Percentiles rank a stretch among this genome's conserved stretches.
Evolutionary conservation across 1,140 invertebrate genomes (phyloP).

Genomic region (Mizuhopecten yessoensis): DNA sequence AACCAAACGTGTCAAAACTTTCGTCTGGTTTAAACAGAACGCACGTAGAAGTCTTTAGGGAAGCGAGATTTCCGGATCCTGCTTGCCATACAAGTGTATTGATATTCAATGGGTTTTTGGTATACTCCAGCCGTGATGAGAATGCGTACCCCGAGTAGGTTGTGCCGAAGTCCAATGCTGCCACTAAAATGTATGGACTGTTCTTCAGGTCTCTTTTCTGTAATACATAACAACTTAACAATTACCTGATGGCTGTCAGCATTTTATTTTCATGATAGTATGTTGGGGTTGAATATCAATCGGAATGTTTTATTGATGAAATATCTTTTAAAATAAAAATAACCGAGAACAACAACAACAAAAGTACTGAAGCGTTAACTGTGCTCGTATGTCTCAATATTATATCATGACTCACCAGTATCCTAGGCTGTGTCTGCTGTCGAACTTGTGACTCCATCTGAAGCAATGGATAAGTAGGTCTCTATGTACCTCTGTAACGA

Average conservation of each 20-base stretch:
- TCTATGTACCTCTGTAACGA: too few species aligned
- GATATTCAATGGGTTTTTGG: conserved; percentile 52
- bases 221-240: neutral
- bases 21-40: conserved; percentile 49
- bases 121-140: conserved; percentile 48
- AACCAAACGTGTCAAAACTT: conserved; percentile 52
- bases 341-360: too few species aligned
- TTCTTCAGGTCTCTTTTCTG: conserved; percentile 1
- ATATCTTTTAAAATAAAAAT: too few species aligned
- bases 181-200: conserved; percentile 36
- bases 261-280: too few species aligned
- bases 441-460: neutral
- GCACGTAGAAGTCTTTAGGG: conserved; percentile 28
- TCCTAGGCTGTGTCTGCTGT: neutral
- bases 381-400: too few species aligned
- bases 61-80: neutral
- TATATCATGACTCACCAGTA: conserved; percentile 23
- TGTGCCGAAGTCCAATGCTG: conserved; percentile 54
- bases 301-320: too few species aligned
- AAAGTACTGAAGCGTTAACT: too few species aligned
- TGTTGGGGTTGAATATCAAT: too few species aligned
- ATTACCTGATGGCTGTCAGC: too few species aligned
- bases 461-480: too few species aligned
- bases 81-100: conserved; percentile 43
- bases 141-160: conserved; percentile 53